These are phyloP conservation scores for Metallyticus violacea DNA, from an alignment of 2,888 invertebrate species.

Conservation along the genomic window DNA sequence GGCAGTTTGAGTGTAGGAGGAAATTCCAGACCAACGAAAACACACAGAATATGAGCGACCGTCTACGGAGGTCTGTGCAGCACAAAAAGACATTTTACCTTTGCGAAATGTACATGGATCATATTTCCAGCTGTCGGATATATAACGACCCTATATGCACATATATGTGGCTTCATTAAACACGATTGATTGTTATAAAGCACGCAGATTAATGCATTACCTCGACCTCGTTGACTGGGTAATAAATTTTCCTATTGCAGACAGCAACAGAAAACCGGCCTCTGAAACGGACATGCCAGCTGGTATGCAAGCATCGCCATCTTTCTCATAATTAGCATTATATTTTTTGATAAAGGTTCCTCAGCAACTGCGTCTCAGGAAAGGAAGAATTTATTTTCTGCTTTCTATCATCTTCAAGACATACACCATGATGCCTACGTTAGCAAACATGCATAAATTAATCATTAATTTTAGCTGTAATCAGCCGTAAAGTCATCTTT, in stretches of 20 bases:
- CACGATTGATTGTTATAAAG: not conserved
- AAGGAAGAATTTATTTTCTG: not conserved
- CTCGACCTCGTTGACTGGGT: not conserved
- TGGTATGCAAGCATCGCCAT: not conserved
- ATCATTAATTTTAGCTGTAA: not conserved
- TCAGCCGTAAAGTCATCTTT: not conserved
- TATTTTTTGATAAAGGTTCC: not conserved
- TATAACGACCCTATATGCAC: not conserved
- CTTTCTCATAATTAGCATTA: not conserved
- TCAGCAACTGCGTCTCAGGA: not conserved
- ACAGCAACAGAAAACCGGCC: too few relatives aligned
- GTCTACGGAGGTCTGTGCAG: too few relatives aligned
- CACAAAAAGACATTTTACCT: too few relatives aligned
- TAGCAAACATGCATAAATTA: not conserved
- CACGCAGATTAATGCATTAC: not conserved
- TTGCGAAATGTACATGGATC: too few relatives aligned
- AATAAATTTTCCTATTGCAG: not conserved
- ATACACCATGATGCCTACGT: not conserved
- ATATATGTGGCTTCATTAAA: not conserved
- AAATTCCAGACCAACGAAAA: too few relatives aligned
- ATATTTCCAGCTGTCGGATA: not conserved
- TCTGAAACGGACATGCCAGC: not conserved
- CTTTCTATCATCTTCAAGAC: not conserved
- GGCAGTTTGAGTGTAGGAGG: too few relatives aligned
- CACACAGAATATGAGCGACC: too few relatives aligned